Evolutionary conservation across 2,797 vertebrate species (phyloP), one percentile per base, ranked within the genome.

Genomic region (Sebastes steindachneri): DNA sequence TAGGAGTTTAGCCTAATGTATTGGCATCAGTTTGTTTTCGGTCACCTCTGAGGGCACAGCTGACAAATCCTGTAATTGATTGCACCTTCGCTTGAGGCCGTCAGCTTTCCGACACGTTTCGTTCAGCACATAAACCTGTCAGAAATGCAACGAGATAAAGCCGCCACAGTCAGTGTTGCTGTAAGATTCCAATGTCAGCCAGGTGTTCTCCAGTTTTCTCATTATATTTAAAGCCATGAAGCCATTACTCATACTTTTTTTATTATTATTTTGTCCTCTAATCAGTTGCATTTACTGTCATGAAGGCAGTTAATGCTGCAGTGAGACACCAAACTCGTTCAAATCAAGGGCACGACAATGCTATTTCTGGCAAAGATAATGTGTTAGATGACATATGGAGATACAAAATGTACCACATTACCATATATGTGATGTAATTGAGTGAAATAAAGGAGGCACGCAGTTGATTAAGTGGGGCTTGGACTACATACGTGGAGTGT

Each of bases 31-130:
- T 86, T 80, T 76, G 80, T 82, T 88, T 91, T 78, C 69, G 53
- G 53, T 77, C 87, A 73, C 80, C 71, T 83, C 33, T 69, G 71
- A 80, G 75, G 77, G 37, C 83, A 75, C 62, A 54, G 77, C 85
- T 85, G 79, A 85, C 72, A 85, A 84, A 88, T 87, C 70, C 51
- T 78, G 62, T 83, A 81, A 92, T 75, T 79, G 84, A 87, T 88
- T 83, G 81, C 19, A 15, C 74, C 65, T 80, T 64, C 17, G 78
- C 71, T 73, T 21, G 73, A 77, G 67, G 80, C 88, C 29, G 26
- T 59, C 19, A 19, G 63, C 62, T 73, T 68, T 70, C 57, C 9
- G 25, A 70, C 68, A 71, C 29, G 9, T 84, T 92, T 81, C 64
- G 76, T 77, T 78, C 75, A 21, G 66, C 66, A 53, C 82, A 79